A percentile compares a stretch with the other conserved stretches of the same genome.
phyloP scores from a whole-genome alignment of 2,888 invertebrate species.

The Brachypalpus laphriformis region DNA sequence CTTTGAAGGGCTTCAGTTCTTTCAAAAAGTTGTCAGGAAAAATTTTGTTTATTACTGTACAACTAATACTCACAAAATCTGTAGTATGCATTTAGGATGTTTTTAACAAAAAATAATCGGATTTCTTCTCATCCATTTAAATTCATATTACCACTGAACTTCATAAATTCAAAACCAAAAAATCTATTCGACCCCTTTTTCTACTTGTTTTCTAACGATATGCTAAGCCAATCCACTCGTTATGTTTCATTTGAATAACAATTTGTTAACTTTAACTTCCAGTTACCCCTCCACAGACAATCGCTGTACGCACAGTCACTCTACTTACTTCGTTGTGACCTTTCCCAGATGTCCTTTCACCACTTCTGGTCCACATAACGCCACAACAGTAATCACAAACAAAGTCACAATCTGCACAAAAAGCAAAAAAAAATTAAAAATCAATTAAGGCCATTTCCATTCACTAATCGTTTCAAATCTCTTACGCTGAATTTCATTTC shows the following conservation, averaged over 20 bases:
- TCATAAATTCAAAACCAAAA: too few species aligned
- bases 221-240: too few species aligned
- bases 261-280: not conserved
- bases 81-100: constrained; percentile 21
- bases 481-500: constrained; percentile 65
- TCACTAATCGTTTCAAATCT: not conserved
- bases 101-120: not conserved
- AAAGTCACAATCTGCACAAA: constrained; percentile 47
- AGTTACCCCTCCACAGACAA: not conserved
- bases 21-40: not conserved
- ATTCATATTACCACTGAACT: not conserved
- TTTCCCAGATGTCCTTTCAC: constrained; percentile 62
- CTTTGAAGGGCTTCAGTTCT: too few species aligned
- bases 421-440: constrained; percentile 5
- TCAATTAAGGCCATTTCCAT: constrained; percentile 1
- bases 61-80: not conserved
- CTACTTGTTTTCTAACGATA: too few species aligned
- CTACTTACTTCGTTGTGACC: constrained; percentile 60
- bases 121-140: too few species aligned
- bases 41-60: constrained; percentile 20
- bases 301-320: not conserved
- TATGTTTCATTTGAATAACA: too few species aligned
- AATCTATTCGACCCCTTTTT: too few species aligned
- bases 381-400: constrained; percentile 25
- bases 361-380: constrained; percentile 20